Percentiles rank a stretch among this genome's conserved stretches.
Conservation (phyloP, 2,797 vertebrate species). For the Thripadectes ignobilis region DNA sequence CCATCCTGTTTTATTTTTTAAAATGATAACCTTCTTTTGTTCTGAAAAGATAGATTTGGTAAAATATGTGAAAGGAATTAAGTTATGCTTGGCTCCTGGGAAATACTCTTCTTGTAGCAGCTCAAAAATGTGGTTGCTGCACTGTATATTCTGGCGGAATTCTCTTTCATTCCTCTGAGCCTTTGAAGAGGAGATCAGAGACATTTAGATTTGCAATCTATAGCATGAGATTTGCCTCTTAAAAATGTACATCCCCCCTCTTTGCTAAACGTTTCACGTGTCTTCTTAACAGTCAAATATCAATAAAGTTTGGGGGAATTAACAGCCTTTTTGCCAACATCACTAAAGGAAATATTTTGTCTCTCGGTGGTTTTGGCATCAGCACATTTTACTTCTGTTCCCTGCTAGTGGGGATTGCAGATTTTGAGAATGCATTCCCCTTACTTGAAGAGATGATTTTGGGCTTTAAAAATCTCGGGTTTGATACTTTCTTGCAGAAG, state of each 20-base stretch:
- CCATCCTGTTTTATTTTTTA: background rate
- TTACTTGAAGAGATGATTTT: background rate
- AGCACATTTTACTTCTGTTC: background rate
- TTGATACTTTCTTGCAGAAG: background rate
- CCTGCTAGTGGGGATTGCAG: background rate
- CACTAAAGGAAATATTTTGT: background rate
- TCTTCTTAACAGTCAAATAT: background rate
- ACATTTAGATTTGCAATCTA: background rate
- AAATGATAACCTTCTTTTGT: background rate
- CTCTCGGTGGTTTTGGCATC: background rate
- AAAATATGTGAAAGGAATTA: background rate
- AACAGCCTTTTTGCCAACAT: background rate
- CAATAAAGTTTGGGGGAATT: background rate
- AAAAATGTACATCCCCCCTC: background rate
- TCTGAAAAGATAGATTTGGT: background rate
- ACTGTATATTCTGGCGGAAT: background rate
- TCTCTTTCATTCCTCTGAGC: background rate
- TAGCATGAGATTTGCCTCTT: background rate
- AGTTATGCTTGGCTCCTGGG: background rate
- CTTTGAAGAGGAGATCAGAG: conserved; percentile 55
- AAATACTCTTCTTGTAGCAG: background rate
- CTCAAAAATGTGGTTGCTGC: background rate
- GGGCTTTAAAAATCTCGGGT: background rate
- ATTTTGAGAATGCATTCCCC: background rate
- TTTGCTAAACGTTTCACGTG: background rate